Evolutionary conservation across 2,797 vertebrate species (phyloP).

Genomic region (Coregonus suidteri): DNA sequence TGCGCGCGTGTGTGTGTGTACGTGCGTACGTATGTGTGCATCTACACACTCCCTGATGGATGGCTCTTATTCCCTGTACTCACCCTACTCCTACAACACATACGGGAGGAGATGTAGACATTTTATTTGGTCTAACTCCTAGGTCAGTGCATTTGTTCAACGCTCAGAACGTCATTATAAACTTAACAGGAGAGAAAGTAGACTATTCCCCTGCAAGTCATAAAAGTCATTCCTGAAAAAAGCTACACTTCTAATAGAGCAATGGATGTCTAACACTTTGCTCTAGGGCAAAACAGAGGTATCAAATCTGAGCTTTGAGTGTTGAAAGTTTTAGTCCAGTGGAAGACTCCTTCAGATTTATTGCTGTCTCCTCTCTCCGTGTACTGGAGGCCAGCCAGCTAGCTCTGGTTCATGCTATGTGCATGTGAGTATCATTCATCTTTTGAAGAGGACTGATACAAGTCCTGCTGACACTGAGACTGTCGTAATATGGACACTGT

Average conservation of each 20-base stretch:
- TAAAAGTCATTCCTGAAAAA: slow-evolving; percentile 25
- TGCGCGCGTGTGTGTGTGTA: too few species aligned
- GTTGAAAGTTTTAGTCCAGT: slow-evolving; percentile 21
- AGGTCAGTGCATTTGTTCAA: slow-evolving; percentile 52
- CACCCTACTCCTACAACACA: slow-evolving; percentile 76
- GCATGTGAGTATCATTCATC: background rate
- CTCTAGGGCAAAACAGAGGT: slow-evolving; percentile 6
- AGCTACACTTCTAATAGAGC: slow-evolving; percentile 25
- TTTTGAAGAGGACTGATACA: background rate
- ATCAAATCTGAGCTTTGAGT: slow-evolving; percentile 5
- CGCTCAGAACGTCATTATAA: slow-evolving; percentile 53
- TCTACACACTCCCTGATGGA: slow-evolving; percentile 64
- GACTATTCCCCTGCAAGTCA: slow-evolving; percentile 39
- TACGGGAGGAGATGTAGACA: slow-evolving; percentile 78
- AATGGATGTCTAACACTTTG: slow-evolving; percentile 24
- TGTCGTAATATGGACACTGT: too few species aligned
- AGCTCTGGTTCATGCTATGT: background rate
- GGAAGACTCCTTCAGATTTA: slow-evolving; percentile 4
- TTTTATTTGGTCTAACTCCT: slow-evolving; percentile 61
- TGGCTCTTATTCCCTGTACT: slow-evolving; percentile 75
- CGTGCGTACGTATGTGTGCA: too few species aligned
- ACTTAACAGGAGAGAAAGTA: slow-evolving; percentile 51
- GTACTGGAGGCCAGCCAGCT: background rate
- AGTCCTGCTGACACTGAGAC: too few species aligned
- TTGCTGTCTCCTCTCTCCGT: background rate